Conservation (phyloP, 2,797 vertebrate species). For the Eutrigla gurnardus region DNA sequence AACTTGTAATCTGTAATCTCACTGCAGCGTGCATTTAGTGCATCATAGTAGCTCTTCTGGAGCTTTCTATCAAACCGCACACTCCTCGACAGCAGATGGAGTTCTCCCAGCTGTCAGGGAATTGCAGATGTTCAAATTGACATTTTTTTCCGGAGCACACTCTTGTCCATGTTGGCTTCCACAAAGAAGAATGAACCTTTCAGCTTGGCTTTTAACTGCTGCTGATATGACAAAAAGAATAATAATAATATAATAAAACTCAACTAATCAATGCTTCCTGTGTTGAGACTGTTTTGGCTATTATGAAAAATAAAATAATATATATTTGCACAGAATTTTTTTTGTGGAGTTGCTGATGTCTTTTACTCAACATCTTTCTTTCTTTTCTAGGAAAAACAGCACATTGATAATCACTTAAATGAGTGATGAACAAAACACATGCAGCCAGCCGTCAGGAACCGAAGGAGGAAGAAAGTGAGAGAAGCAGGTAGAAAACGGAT, state of each 20-base stretch:
- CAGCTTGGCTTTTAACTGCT: background rate
- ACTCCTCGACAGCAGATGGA: background rate
- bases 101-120: background rate
- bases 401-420: slow-evolving; percentile 50
- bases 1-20: background rate
- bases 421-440: slow-evolving; percentile 57
- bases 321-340: background rate
- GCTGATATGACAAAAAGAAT: background rate
- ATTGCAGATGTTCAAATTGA: background rate
- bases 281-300: background rate
- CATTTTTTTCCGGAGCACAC: background rate
- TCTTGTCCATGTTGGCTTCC: background rate
- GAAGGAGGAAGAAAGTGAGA: slow-evolving; percentile 24
- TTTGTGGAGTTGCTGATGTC: slow-evolving; percentile 6
- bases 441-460: background rate
- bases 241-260: too few species aligned
- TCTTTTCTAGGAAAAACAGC: slow-evolving; percentile 25
- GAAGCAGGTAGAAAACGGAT: slow-evolving; percentile 31
- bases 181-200: background rate
- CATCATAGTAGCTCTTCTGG: background rate
- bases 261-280: background rate
- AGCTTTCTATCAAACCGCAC: background rate
- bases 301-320: too few species aligned
- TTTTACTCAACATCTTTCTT: slow-evolving; percentile 8
- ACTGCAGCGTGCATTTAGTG: background rate